Percentiles rank a stretch among this genome's conserved stretches.
These are phyloP conservation scores for Turritopsis rubra DNA, from an alignment of 30 jellyfish, hydroid and myxozoan genomes.

Conservation along the genomic window DNA sequence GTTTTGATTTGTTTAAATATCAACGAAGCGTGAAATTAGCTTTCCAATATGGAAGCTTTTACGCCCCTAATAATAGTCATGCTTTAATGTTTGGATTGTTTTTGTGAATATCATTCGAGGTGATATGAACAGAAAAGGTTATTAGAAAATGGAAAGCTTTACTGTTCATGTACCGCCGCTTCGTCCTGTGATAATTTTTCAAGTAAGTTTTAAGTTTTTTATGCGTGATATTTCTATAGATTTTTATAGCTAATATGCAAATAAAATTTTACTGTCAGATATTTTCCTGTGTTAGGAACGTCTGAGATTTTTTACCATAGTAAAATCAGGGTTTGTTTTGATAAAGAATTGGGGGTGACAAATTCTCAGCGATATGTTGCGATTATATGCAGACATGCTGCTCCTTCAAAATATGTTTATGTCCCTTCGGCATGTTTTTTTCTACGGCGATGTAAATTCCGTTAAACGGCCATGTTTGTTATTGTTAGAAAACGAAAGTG, in stretches of 20 bases:
- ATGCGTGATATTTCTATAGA: not conserved
- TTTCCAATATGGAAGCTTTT: constrained; percentile 24
- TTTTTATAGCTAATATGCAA: not conserved
- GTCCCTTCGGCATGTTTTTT: not conserved
- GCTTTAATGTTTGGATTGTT: not conserved
- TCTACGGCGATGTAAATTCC: not conserved
- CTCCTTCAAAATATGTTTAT: not conserved
- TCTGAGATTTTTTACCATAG: not conserved
- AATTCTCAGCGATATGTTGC: not conserved
- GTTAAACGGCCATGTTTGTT: not conserved
- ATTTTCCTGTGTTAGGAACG: too few relatives aligned
- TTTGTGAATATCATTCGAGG: constrained; percentile 4
- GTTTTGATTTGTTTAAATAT: constrained; percentile 9
- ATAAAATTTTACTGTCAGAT: too few relatives aligned
- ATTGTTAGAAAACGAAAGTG: not conserved
- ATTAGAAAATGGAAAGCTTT: constrained; percentile 30
- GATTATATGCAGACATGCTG: not conserved
- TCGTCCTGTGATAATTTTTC: constrained; percentile 76
- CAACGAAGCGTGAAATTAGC: constrained; percentile 10
- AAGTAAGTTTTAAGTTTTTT: constrained; percentile 39
- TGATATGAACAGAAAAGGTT: not conserved
- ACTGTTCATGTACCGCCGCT: constrained; percentile 92
- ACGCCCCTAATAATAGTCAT: constrained; percentile 18
- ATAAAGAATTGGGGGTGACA: not conserved
- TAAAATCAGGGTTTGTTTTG: not conserved